phyloP scores from a whole-genome alignment of 2,888 invertebrate species.

The Magallana nippona region DNA sequence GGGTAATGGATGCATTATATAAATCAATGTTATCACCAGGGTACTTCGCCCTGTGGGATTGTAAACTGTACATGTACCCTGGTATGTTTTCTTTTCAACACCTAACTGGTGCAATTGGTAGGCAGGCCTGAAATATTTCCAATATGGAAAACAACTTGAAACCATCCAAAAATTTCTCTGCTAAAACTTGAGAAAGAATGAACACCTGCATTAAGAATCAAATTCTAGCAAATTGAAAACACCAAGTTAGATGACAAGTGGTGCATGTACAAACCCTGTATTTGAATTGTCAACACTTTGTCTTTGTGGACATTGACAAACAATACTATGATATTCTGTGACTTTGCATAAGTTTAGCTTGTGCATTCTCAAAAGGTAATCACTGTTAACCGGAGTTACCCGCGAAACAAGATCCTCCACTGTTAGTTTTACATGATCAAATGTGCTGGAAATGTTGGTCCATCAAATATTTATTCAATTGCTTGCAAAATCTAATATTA shows the following conservation, averaged over 20 bases:
- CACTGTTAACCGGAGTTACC: background rate
- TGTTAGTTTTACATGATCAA: constrained; percentile 16
- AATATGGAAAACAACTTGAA: too few relatives aligned
- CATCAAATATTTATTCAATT: constrained; percentile 30
- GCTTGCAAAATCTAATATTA: background rate
- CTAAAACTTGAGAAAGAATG: background rate
- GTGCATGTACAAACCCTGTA: background rate
- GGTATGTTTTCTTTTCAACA: too few relatives aligned
- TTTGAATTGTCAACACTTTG: background rate
- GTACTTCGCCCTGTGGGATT: too few relatives aligned
- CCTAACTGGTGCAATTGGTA: too few relatives aligned
- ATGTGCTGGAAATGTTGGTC: constrained; percentile 8
- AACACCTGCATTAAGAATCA: constrained; percentile 1
- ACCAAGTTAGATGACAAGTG: background rate
- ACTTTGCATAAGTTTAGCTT: constrained; percentile 15
- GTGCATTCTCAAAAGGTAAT: background rate
- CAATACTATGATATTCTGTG: constrained; percentile 15
- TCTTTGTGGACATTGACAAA: constrained; percentile 4
- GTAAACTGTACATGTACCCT: too few relatives aligned
- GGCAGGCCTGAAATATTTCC: too few relatives aligned
- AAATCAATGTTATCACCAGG: too few relatives aligned
- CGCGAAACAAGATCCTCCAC: constrained; percentile 8
- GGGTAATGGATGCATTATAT: too few relatives aligned
- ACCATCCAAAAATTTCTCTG: too few relatives aligned
- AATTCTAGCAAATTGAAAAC: constrained; percentile 4